Evolutionary conservation across 2,113 vertebrate species (phyloP), one percentile per base, ranked within the genome.

Genomic region (Phyllostomus discolor): DNA sequence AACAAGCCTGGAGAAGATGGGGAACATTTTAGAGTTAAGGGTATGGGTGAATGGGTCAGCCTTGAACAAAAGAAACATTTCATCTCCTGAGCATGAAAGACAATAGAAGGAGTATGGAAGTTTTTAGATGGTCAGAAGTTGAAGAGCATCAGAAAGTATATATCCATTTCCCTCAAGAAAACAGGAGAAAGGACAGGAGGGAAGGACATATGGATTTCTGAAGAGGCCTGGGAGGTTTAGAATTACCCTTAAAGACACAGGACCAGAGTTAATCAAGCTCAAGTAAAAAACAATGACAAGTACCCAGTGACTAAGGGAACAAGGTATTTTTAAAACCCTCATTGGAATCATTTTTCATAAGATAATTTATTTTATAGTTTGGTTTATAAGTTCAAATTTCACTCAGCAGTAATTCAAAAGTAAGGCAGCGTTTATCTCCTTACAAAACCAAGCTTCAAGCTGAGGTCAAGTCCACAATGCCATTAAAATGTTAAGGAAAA

Each of bases 281-380:
- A 81, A 76, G 10, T 24, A 62, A 92, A 86, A 48, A 86, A 48
- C 26, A 26, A 22, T 41, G n/a, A 69, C 14, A 95, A 82, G 33
- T 8, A n/a, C 62, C 28, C 33, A 80, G 1, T 43, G 59, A 59
- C 50, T 38, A 11, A 76, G 5, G 41, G 31, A 52, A 87, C 4
- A 5, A 2, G 14, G 7, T 70, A 89, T 82, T 81, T 95, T 70
- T 52, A 90, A 95, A 94, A 80, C 5, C 2, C 14, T 78, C 33
- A 3, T 0, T 85, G n/a, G 15, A 93, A 79, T 79, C 7, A 43
- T 66, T 62, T 91, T 90, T 81, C 46, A 43, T 14, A 78, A 82
- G 17, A 69, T 10, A 73, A 81, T 81, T 69, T 88, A 83, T 85
- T 95, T 90, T 81, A 73, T 70, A 75, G 48, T 84, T 96, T 89